A percentile compares a stretch with the other conserved stretches of the same genome.
These are phyloP conservation scores for Nymphalis io DNA, from an alignment of 1,140 invertebrate genomes.

Conservation along the genomic window DNA sequence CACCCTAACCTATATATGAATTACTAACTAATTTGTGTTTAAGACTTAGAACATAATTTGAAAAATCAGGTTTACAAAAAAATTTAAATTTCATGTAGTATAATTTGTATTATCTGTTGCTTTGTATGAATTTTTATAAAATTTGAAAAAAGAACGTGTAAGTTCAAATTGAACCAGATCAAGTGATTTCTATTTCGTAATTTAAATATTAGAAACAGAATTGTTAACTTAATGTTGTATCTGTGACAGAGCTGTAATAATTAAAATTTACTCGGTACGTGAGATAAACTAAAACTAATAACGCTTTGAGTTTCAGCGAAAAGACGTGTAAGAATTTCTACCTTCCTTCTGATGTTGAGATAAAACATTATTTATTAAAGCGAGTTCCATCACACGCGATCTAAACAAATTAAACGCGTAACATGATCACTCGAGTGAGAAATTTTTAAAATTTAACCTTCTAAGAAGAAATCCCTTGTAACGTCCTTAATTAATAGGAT, in stretches of 20 bases:
- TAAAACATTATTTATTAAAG: conserved; percentile 75
- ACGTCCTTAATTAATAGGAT: conserved; percentile 21
- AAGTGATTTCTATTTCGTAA: neutral
- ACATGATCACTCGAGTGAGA: conserved; percentile 54
- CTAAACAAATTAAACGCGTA: conserved; percentile 73
- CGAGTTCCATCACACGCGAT: conserved; percentile 66
- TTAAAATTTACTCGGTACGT: conserved; percentile 45
- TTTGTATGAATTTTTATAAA: too few relatives aligned
- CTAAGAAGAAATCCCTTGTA: conserved; percentile 16
- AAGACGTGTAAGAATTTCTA: conserved; percentile 71
- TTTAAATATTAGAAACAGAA: neutral
- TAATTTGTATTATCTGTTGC: too few relatives aligned
- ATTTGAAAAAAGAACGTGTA: too few relatives aligned
- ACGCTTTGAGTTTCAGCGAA: conserved; percentile 62
- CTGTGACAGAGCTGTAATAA: conserved; percentile 32
- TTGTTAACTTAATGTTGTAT: conserved; percentile 4
- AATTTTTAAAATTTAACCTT: conserved; percentile 18
- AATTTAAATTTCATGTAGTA: too few relatives aligned
- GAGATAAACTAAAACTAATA: conserved; percentile 55
- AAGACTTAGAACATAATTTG: too few relatives aligned
- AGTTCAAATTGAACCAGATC: too few relatives aligned
- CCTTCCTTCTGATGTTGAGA: conserved; percentile 54
- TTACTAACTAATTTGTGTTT: too few relatives aligned
- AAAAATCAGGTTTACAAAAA: too few relatives aligned
- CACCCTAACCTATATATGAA: too few relatives aligned